Percentiles rank a stretch among this genome's conserved stretches.
Conservation (phyloP, 2,888 invertebrate genomes). For the Yponomeuta plumbellus region DNA sequence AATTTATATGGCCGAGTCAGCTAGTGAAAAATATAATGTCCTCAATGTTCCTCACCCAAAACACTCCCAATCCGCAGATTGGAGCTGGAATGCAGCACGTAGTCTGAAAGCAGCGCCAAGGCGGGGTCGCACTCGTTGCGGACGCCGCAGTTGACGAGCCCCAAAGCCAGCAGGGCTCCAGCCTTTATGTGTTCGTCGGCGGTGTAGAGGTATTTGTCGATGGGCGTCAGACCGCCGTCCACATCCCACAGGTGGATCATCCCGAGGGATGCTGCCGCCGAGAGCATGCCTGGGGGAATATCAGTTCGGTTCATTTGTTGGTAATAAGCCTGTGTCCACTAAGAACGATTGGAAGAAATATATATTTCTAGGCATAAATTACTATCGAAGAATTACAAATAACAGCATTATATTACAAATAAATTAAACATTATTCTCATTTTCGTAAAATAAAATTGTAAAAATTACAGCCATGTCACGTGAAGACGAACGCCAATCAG, state of each 20-base stretch:
- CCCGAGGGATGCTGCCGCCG: constrained; percentile 97
- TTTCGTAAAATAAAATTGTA: no score
- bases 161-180: constrained; percentile 96
- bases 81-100: constrained; percentile 89
- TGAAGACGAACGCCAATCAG: no score
- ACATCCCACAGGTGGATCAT: constrained; percentile 98
- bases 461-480: no score
- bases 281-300: constrained; percentile 84
- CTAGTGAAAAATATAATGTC: no score
- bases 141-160: constrained; percentile 98
- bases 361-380: no score
- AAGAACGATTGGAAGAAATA: no score
- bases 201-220: constrained; percentile 98
- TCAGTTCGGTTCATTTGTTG: no score
- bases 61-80: constrained; percentile 92
- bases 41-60: constrained; percentile 57
- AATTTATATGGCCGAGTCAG: no score
- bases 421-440: no score
- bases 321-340: no score
- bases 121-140: constrained; percentile 99
- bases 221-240: constrained; percentile 97
- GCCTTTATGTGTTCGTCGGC: constrained; percentile 98
- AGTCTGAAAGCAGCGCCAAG: constrained; percentile 95
- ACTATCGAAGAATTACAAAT: no score
- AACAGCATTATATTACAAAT: no score